Evolutionary conservation across 2,797 vertebrate species (phyloP).

Genomic region (Serranus cabrilla): DNA sequence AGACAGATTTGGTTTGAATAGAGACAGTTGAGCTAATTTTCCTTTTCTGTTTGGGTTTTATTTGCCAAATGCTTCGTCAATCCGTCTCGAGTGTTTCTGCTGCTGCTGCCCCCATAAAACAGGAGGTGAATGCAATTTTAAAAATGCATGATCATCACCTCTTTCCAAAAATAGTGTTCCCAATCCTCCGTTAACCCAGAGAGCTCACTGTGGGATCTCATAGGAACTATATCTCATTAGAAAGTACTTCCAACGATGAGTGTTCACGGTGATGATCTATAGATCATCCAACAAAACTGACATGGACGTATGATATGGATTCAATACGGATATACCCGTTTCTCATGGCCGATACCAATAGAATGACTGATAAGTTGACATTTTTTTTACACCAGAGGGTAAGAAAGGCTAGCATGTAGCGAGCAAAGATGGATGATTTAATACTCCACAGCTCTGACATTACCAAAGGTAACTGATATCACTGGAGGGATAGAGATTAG

Average conservation of each 20-base stretch:
- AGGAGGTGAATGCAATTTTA: neutral
- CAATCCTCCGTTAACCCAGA: slow-evolving; percentile 17
- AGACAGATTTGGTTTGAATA: slow-evolving; percentile 23
- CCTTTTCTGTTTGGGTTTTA: neutral
- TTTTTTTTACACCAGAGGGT: no score
- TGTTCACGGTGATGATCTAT: neutral
- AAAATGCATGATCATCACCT: slow-evolving; percentile 21
- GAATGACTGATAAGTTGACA: no score
- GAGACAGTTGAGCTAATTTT: neutral
- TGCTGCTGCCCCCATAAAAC: neutral
- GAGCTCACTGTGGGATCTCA: neutral
- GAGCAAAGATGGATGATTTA: no score
- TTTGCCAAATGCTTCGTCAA: neutral
- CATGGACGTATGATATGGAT: no score
- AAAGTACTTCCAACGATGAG: neutral
- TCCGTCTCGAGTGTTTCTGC: neutral
- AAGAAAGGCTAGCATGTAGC: no score
- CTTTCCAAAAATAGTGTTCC: slow-evolving; percentile 2
- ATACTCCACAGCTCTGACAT: no score
- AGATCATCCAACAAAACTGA: neutral
- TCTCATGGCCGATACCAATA: no score
- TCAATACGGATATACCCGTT: no score
- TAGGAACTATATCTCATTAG: neutral
- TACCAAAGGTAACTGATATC: no score
- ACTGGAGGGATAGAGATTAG: no score